A percentile compares a stretch with the other conserved stretches of the same genome.
phyloP scores from a whole-genome alignment of 2,113 vertebrate genomes.

The Paramormyrops kingsleyae region DNA sequence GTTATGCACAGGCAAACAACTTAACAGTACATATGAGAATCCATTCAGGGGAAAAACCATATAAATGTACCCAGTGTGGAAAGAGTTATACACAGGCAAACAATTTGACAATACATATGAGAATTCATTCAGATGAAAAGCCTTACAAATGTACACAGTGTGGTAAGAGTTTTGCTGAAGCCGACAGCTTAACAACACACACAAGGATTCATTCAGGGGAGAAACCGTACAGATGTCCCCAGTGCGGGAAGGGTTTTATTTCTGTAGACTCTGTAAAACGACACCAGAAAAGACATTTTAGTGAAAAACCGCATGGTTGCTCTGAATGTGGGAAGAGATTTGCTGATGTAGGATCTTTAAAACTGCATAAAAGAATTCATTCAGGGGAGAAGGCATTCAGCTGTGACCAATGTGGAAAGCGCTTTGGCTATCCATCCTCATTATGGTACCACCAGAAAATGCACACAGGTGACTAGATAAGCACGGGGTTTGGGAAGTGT shows the following conservation, averaged over 20 bases:
- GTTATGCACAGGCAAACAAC: neutral
- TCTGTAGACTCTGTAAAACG: neutral
- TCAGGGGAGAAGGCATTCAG: slow-evolving; percentile 1
- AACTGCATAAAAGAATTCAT: slow-evolving; percentile 14
- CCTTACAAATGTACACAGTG: neutral
- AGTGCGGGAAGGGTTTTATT: slow-evolving; percentile 6
- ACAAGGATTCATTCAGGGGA: neutral
- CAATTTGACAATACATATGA: neutral
- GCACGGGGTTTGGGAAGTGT: neutral
- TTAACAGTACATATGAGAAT: neutral
- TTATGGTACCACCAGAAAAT: neutral
- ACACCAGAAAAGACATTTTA: neutral
- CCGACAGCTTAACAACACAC: neutral
- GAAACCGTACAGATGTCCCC: neutral
- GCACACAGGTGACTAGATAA: neutral
- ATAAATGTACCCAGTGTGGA: neutral
- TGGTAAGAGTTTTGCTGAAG: neutral
- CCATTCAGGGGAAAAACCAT: slow-evolving; percentile 7
- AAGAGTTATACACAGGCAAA: neutral
- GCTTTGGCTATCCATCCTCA: neutral
- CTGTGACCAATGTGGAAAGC: neutral
- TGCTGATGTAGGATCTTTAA: neutral
- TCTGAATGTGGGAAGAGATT: slow-evolving; percentile 15
- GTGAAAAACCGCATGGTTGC: neutral
- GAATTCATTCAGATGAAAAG: slow-evolving; percentile 1